phyloP scores from a whole-genome alignment of 2,797 vertebrate species.

The Ibycter americanus region DNA sequence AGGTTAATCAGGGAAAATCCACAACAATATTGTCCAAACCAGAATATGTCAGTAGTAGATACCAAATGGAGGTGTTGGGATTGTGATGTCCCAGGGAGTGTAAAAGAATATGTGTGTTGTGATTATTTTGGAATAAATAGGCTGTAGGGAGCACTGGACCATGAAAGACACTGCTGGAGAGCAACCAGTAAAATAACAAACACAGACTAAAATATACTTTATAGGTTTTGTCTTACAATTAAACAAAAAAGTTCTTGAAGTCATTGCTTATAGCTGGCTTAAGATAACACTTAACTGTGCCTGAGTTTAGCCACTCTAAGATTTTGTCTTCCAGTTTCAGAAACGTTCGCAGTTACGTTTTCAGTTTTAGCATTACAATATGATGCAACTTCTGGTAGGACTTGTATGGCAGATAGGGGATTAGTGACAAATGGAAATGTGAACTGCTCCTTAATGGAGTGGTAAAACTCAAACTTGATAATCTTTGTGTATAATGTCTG shows the following conservation, averaged over 20 bases:
- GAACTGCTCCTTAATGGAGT: not conserved
- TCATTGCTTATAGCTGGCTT: not conserved
- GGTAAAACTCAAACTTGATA: not conserved
- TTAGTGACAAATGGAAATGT: not conserved
- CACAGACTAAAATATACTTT: not conserved
- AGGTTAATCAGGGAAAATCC: not conserved
- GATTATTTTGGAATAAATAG: not conserved
- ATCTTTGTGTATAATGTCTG: not conserved
- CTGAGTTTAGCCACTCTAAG: not conserved
- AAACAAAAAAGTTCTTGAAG: not conserved
- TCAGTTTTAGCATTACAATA: not conserved
- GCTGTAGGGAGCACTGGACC: not conserved
- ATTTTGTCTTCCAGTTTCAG: not conserved
- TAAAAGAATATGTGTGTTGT: not conserved
- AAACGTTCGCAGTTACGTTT: not conserved
- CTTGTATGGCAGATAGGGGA: not conserved
- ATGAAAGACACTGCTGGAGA: not conserved
- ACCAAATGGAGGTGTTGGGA: not conserved
- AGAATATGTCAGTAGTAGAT: not conserved
- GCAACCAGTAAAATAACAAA: not conserved
- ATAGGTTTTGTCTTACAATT: not conserved
- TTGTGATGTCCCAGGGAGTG: not conserved
- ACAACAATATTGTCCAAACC: not conserved
- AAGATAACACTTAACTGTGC: not conserved
- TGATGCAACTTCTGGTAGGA: not conserved